Evolutionary conservation across 2,113 vertebrate species (phyloP).

Genomic region (Nibea coibor): DNA sequence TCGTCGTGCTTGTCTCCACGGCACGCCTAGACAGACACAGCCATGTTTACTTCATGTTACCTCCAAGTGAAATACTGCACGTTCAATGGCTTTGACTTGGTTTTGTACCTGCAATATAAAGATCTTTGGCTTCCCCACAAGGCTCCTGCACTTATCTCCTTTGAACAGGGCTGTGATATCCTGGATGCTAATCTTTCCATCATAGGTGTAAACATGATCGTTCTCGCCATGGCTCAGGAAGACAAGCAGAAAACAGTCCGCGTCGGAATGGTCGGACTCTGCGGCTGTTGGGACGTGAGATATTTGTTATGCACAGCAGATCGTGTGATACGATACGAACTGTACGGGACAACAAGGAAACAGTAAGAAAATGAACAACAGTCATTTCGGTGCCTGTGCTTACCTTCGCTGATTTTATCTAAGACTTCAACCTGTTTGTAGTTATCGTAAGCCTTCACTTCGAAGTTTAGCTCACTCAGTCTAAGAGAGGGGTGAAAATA

Average conservation of each 20-base stretch:
- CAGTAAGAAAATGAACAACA: not conserved
- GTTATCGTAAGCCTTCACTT: slow-evolving; percentile 87
- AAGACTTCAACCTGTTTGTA: slow-evolving; percentile 82
- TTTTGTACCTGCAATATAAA: slow-evolving; percentile 93
- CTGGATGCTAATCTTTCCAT: slow-evolving; percentile 88
- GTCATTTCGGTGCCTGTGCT: slow-evolving; percentile 17
- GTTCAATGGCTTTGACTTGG: not conserved
- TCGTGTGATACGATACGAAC: no score
- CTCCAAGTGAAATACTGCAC: not conserved
- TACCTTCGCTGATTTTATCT: slow-evolving; percentile 86
- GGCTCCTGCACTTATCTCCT: slow-evolving; percentile 90
- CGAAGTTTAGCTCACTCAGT: slow-evolving; percentile 88
- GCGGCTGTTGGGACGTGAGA: slow-evolving; percentile 81
- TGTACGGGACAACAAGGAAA: not conserved
- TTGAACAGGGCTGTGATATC: slow-evolving; percentile 87
- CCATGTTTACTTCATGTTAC: not conserved
- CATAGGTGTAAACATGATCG: slow-evolving; percentile 86
- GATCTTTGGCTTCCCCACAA: slow-evolving; percentile 97
- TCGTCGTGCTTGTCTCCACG: slow-evolving; percentile 90
- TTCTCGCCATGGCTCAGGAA: slow-evolving; percentile 95
- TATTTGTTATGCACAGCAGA: not conserved
- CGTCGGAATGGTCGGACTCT: slow-evolving; percentile 82
- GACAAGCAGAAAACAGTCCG: slow-evolving; percentile 92
- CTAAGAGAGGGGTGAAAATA: slow-evolving; percentile 65
- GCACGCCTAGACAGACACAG: slow-evolving; percentile 85